These are phyloP conservation scores for Periophthalmodon schlosseri DNA, from an alignment of 2,113 vertebrate species.

Conservation along the genomic window DNA sequence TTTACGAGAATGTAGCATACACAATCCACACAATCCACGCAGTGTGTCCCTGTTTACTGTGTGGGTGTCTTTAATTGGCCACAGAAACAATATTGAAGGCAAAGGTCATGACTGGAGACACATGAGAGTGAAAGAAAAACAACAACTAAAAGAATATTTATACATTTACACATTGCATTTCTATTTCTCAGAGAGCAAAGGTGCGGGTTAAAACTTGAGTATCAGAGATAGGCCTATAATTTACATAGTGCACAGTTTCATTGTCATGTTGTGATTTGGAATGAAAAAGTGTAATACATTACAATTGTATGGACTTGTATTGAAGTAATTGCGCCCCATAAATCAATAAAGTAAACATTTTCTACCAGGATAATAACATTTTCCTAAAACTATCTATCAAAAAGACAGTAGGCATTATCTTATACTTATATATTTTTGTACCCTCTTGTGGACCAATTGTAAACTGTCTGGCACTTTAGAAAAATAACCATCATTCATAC, in stretches of 20 bases:
- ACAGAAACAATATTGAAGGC: neutral
- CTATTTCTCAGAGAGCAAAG: neutral
- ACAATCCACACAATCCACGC: slow-evolving; percentile 1
- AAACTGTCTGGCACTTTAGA: slow-evolving; percentile 25
- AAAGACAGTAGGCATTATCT: neutral
- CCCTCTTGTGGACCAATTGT: slow-evolving; percentile 25
- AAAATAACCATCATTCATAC: slow-evolving; percentile 31
- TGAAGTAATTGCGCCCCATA: neutral
- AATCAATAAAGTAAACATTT: neutral
- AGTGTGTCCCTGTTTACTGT: slow-evolving; percentile 15
- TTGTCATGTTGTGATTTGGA: too few relatives aligned
- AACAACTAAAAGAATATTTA: neutral
- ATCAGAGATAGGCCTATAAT: too few relatives aligned
- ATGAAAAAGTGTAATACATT: too few relatives aligned
- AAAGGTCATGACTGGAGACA: slow-evolving; percentile 1
- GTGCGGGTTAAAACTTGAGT: neutral
- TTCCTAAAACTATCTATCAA: neutral
- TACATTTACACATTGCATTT: too few relatives aligned
- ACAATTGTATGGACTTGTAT: too few relatives aligned
- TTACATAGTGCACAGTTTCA: too few relatives aligned
- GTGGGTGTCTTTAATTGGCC: slow-evolving; percentile 12
- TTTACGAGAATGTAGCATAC: slow-evolving; percentile 6
- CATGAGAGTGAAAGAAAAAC: neutral
- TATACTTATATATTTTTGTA: slow-evolving; percentile 5
- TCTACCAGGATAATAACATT: neutral